These are phyloP conservation scores for Hesperia comma DNA, from an alignment of 2,888 invertebrate species.

Conservation along the genomic window DNA sequence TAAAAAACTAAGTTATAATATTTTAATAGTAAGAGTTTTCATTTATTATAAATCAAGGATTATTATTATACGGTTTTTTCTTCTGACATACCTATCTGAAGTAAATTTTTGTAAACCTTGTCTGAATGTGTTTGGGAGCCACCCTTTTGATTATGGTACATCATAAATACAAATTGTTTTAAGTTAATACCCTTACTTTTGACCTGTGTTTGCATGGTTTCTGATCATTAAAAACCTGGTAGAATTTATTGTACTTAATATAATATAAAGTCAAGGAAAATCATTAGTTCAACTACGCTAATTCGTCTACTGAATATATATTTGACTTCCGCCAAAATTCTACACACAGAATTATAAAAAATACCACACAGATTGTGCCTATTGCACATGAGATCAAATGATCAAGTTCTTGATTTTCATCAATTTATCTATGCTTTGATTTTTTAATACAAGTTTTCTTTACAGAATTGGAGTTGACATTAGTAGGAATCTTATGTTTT, in stretches of 20 bases:
- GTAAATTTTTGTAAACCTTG: no score
- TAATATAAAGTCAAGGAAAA: background rate
- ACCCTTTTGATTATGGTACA: no score
- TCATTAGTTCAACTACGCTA: background rate
- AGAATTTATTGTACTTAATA: no score
- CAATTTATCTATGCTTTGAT: constrained; percentile 88
- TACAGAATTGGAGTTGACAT: constrained; percentile 78
- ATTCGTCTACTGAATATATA: constrained; percentile 2
- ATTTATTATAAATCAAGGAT: no score
- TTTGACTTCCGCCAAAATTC: constrained; percentile 16
- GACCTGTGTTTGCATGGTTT: no score
- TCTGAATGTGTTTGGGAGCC: no score
- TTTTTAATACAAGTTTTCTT: constrained; percentile 93
- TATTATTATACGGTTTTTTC: no score
- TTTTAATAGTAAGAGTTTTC: no score
- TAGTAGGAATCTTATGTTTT: constrained; percentile 80
- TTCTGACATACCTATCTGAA: no score
- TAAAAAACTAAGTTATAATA: background rate
- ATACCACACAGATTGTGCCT: constrained; percentile 17
- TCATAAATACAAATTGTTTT: no score
- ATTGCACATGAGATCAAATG: constrained; percentile 27
- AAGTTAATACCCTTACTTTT: no score
- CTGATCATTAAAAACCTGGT: no score
- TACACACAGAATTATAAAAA: constrained; percentile 20
- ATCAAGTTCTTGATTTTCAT: constrained; percentile 51